These are phyloP conservation scores for Epinephelus malabaricus DNA, from an alignment of 2,797 vertebrate genomes.

Conservation along the genomic window DNA sequence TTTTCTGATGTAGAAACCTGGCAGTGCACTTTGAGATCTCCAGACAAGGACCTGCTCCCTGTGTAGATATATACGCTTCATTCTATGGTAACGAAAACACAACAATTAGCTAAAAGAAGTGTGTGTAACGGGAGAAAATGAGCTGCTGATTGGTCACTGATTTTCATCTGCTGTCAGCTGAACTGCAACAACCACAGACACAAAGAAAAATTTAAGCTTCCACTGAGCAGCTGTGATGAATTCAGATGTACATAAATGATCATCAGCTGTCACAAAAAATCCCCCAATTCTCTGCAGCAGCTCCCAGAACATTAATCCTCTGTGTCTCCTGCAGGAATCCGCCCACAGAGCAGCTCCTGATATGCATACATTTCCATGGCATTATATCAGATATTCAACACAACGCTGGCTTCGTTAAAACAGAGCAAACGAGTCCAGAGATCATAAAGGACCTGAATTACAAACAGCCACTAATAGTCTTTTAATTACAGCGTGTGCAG, in stretches of 20 bases:
- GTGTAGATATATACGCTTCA: too few relatives aligned
- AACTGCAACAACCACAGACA: neutral
- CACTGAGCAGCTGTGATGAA: neutral
- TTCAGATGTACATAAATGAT: neutral
- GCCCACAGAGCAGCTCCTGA: constrained; percentile 15
- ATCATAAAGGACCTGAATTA: neutral
- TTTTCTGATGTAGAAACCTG: too few relatives aligned
- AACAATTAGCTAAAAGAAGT: too few relatives aligned
- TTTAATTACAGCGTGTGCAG: constrained; percentile 11
- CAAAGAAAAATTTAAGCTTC: too few relatives aligned
- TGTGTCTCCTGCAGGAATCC: neutral
- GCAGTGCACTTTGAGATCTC: too few relatives aligned
- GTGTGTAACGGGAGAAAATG: neutral
- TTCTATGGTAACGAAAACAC: too few relatives aligned
- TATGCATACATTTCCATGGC: constrained; percentile 14
- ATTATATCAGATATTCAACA: neutral
- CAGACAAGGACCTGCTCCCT: too few relatives aligned
- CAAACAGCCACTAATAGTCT: neutral
- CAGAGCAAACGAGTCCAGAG: neutral
- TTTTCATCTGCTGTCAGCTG: too few relatives aligned
- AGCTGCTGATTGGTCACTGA: neutral
- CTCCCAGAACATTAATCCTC: constrained; percentile 9
- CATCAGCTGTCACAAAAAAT: neutral
- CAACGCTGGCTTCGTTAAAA: neutral
- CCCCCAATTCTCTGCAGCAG: neutral